phyloP scores from a whole-genome alignment of 2,113 vertebrate species.

The Gadus chalcogrammus region DNA sequence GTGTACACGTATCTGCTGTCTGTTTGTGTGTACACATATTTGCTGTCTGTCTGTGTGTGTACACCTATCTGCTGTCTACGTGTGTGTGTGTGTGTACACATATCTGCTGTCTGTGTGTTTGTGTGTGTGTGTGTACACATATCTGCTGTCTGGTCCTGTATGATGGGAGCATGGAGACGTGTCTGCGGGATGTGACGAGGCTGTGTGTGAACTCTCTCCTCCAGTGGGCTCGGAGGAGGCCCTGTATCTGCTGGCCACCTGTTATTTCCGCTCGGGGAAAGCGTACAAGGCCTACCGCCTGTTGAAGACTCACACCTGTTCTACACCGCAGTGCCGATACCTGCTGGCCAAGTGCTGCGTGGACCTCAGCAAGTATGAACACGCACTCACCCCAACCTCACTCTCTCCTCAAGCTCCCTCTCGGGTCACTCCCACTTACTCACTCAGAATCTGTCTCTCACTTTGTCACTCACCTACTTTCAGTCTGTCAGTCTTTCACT shows the following conservation, averaged over 20 bases:
- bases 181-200: too few relatives aligned
- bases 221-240: slow-evolving; percentile 90
- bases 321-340: slow-evolving; percentile 93
- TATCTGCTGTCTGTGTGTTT: too few relatives aligned
- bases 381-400: not conserved
- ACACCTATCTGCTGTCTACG: too few relatives aligned
- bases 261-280: slow-evolving; percentile 98
- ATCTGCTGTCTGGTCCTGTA: not conserved
- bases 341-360: slow-evolving; percentile 96
- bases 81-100: not conserved
- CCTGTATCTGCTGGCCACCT: slow-evolving; percentile 92
- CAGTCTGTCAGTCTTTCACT: too few relatives aligned
- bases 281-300: slow-evolving; percentile 95
- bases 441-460: too few relatives aligned
- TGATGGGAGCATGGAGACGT: too few relatives aligned
- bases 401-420: not conserved
- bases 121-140: slow-evolving; percentile 7
- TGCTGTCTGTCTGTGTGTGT: too few relatives aligned
- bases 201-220: not conserved
- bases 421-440: too few relatives aligned
- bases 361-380: slow-evolving; percentile 94
- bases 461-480: too few relatives aligned
- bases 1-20: too few relatives aligned
- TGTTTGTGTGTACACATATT: too few relatives aligned
- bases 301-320: slow-evolving; percentile 94